Conservation (phyloP, 2,888 invertebrate species). For the Dexiosoma caninum region DNA sequence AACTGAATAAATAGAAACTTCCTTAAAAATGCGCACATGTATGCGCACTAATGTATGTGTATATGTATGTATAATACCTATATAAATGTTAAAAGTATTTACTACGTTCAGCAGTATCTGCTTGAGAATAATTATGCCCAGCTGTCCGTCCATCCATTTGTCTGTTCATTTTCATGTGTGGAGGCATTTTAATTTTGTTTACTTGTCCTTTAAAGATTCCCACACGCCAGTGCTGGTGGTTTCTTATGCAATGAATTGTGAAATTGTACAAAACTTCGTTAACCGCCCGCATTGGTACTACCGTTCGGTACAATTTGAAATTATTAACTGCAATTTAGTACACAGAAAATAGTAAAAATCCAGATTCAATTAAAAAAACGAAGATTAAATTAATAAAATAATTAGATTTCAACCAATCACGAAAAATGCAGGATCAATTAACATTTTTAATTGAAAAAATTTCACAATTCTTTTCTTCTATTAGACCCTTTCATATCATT, state of each 20-base stretch:
- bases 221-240: background rate
- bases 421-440: too few relatives aligned
- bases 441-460: too few relatives aligned
- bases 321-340: too few relatives aligned
- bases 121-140: background rate
- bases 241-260: background rate
- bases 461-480: too few relatives aligned
- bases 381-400: too few relatives aligned
- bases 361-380: too few relatives aligned
- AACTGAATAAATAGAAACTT: background rate
- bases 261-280: background rate
- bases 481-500: too few relatives aligned
- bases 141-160: background rate
- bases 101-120: background rate
- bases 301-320: background rate
- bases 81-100: background rate
- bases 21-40: background rate
- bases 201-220: conserved; percentile 5
- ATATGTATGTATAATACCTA: background rate
- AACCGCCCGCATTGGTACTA: background rate
- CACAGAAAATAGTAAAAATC: too few relatives aligned
- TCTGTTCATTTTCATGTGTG: background rate
- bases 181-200: background rate
- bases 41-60: background rate
- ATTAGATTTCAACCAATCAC: too few relatives aligned